Evolutionary conservation across 1,140 invertebrate genomes (phyloP).

Genomic region (Penaeus japonicus): DNA sequence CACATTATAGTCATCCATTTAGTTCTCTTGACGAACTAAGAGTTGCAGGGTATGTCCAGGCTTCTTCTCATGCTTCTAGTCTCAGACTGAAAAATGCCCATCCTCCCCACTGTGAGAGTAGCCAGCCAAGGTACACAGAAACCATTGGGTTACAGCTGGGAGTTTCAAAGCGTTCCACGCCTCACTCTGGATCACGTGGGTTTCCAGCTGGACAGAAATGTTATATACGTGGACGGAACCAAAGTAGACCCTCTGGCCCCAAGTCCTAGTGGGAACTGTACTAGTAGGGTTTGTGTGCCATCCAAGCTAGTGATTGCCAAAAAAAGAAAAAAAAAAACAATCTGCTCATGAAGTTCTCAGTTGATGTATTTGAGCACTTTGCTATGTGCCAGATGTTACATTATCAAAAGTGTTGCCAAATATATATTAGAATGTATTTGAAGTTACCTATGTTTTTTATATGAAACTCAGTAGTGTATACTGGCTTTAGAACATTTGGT

Average conservation of each 20-base stretch:
- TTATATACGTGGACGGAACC: constrained; percentile 31
- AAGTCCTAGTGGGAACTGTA: constrained; percentile 48
- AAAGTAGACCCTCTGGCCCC: constrained; percentile 13
- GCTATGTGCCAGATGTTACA: constrained; percentile 41
- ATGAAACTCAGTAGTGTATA: constrained; percentile 21
- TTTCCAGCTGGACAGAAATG: constrained; percentile 34
- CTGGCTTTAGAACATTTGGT: constrained; percentile 13
- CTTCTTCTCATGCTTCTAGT: not conserved
- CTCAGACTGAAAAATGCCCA: not conserved
- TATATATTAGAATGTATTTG: constrained; percentile 24
- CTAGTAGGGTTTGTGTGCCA: constrained; percentile 35
- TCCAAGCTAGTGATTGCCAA: constrained; percentile 50
- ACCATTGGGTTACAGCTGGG: constrained; percentile 37
- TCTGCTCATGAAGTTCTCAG: constrained; percentile 31
- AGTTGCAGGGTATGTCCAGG: not conserved
- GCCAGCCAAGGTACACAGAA: not conserved
- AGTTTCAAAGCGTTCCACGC: not conserved
- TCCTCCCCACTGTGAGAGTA: not conserved
- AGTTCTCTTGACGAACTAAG: constrained; percentile 42
- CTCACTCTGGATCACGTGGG: not conserved
- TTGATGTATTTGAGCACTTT: constrained; percentile 28
- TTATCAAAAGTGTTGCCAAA: constrained; percentile 43
- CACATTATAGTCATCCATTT: constrained; percentile 16
- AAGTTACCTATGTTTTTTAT: constrained; percentile 42
- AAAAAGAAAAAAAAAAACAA: not conserved